Evolutionary conservation across 2,888 invertebrate species (phyloP), one percentile per base, ranked within the genome.

Genomic region (Cerastis leucographa): DNA sequence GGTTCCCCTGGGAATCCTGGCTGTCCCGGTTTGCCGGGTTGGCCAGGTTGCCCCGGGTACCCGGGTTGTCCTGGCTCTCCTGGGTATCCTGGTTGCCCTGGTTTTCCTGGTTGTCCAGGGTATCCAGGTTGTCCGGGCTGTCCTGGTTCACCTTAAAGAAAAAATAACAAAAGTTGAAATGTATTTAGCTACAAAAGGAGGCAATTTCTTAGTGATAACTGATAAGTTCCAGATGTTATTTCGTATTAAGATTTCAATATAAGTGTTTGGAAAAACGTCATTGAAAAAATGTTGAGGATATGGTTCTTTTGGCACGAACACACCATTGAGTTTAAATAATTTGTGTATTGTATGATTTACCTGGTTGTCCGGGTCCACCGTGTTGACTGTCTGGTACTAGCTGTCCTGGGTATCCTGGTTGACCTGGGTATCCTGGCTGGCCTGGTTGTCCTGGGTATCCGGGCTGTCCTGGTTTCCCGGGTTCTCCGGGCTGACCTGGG

Each of bases 401-500:
- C 3, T 83, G 44, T 5, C 85, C 91, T 75, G 90, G 89, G 0
- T 83, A 54, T 0, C 90, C 74, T 1, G 89, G 81, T 0, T 79
- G 74, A 0, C 89, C 88, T 14, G 87, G 88, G n/a, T n/a, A n/a
- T n/a, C n/a, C n/a, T n/a, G 8, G 88, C 0, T 80, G 14, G 93
- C 89, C 94, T 94, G 91, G 87, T 0, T 76, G 76, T 9, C 90
- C 90, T 1, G 91, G 91, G 7, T 84, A 69, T 19, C 88, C 89
- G 17, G 88, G 87, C 1, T 84, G 73, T 14, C 89, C 91, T 9
- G 89, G 84, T 6, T 61, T 1, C 0, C 85, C 79, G 0, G 72
- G 82, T 9, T 76, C 14, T 2, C 82, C 82, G 0, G 87, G 88
- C 12, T 84, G 44, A 0, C 94, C 95, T 19, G 97, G 97, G 12